phyloP scores from a whole-genome alignment of 2,888 invertebrate species.

The Choreutis nemorana region DNA sequence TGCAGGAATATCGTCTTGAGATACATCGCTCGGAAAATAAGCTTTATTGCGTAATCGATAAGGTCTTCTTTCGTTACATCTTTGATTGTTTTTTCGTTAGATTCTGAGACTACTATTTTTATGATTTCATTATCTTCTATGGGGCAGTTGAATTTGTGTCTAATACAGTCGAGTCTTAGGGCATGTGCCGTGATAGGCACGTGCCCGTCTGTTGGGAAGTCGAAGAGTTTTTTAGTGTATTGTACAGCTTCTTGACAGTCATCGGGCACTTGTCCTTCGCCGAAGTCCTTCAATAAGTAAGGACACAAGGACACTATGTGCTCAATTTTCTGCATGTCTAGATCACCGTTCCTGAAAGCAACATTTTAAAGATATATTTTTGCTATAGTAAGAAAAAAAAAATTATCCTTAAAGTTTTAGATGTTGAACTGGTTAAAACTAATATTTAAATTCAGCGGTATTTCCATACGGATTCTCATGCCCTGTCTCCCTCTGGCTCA shows the following conservation, averaged over 20 bases:
- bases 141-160: conserved; percentile 26
- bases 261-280: conserved; percentile 7
- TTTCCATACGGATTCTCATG: too few relatives aligned
- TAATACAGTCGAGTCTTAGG: conserved; percentile 22
- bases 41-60: conserved; percentile 14
- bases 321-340: conserved; percentile 21
- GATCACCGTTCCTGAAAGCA: conserved; percentile 18
- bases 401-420: too few relatives aligned
- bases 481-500: too few relatives aligned
- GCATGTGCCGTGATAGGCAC: conserved; percentile 16
- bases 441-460: too few relatives aligned
- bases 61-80: conserved; percentile 20
- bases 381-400: too few relatives aligned
- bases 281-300: conserved; percentile 14
- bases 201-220: conserved; percentile 3
- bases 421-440: too few relatives aligned
- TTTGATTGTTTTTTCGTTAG: conserved; percentile 2
- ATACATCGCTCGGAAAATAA: conserved; percentile 24
- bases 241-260: conserved; percentile 11
- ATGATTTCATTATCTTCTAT: conserved; percentile 21
- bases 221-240: conserved; percentile 14
- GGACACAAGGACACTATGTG: conserved; percentile 26
- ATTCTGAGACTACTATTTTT: conserved; percentile 13
- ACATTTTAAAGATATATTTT: too few relatives aligned
- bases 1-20: conserved; percentile 20